Evolutionary conservation across 2,113 vertebrate species (phyloP).

Genomic region (Labeo catla): DNA sequence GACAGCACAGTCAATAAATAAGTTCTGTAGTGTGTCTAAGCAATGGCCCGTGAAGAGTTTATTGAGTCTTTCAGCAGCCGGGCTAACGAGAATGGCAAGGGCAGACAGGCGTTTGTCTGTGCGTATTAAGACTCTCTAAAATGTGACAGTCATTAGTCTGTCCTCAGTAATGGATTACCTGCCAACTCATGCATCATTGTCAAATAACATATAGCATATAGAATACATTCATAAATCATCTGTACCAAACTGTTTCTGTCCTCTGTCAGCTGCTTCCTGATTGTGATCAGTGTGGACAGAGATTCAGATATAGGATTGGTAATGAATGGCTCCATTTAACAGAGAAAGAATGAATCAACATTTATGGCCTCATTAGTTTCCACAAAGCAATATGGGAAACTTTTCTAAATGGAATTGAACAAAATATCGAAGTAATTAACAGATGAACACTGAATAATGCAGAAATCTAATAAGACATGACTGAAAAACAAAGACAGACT

Average conservation of each 20-base stretch:
- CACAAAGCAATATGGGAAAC: background rate
- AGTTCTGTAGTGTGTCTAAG: background rate
- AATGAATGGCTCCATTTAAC: constrained; percentile 54
- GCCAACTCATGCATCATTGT: background rate
- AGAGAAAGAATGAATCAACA: constrained; percentile 4
- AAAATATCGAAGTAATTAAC: background rate
- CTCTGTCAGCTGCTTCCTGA: constrained; percentile 13
- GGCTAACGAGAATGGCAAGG: constrained; percentile 23
- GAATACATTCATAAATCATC: constrained; percentile 45
- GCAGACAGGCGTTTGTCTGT: background rate
- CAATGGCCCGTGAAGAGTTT: constrained; percentile 22
- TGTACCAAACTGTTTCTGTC: background rate
- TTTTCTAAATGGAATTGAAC: background rate
- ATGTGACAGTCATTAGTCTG: background rate
- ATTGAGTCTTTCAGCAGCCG: constrained; percentile 12
- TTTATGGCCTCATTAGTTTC: background rate
- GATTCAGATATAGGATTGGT: constrained; percentile 5
- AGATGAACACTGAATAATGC: background rate
- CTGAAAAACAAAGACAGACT: background rate
- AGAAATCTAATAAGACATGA: background rate
- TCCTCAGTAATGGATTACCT: constrained; percentile 5
- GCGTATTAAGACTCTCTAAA: background rate
- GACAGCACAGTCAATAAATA: constrained; percentile 7
- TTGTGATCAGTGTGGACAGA: constrained; percentile 40
- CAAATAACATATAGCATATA: background rate